Percentiles rank a stretch among this genome's conserved stretches.
phyloP scores from a whole-genome alignment of 1,140 invertebrate species.

The Microvelia longipes region DNA sequence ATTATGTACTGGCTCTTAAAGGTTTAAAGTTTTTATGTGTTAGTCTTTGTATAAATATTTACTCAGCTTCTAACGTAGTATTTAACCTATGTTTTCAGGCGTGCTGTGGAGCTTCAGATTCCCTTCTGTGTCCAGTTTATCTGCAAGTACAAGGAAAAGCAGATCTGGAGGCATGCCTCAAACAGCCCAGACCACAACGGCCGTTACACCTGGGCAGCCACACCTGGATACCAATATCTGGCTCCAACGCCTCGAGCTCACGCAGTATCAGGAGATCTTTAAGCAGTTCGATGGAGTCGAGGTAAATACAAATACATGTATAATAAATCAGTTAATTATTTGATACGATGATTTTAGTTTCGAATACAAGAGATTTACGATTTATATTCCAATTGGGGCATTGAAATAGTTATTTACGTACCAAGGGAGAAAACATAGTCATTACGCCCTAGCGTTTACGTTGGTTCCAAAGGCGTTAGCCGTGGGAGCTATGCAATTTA shows the following conservation, averaged over 20 bases:
- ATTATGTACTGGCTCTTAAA: too few relatives aligned
- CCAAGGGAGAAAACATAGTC: too few relatives aligned
- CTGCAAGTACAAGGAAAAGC: conserved; percentile 28
- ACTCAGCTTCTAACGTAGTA: background rate
- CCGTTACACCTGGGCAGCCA: conserved; percentile 19
- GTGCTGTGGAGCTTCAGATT: conserved; percentile 34
- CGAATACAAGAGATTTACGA: background rate
- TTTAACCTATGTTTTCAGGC: conserved; percentile 26
- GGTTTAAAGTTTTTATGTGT: too few relatives aligned
- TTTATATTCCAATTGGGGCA: too few relatives aligned
- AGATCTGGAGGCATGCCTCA: conserved; percentile 20
- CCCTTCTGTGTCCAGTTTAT: conserved; percentile 24
- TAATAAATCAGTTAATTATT: background rate
- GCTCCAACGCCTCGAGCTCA: conserved; percentile 32
- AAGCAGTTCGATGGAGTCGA: conserved; percentile 35
- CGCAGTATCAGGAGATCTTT: conserved; percentile 31
- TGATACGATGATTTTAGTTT: background rate
- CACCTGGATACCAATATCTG: conserved; percentile 31
- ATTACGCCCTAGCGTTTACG: too few relatives aligned
- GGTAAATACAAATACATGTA: conserved; percentile 20
- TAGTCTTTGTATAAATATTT: too few relatives aligned
- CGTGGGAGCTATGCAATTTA: too few relatives aligned
- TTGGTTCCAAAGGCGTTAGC: too few relatives aligned
- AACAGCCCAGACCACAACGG: conserved; percentile 4
- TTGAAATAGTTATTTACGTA: too few relatives aligned